Evolutionary conservation across 2,888 invertebrate species (phyloP), one percentile per base, ranked within the genome.

Genomic region (Exocentrus adspersus): DNA sequence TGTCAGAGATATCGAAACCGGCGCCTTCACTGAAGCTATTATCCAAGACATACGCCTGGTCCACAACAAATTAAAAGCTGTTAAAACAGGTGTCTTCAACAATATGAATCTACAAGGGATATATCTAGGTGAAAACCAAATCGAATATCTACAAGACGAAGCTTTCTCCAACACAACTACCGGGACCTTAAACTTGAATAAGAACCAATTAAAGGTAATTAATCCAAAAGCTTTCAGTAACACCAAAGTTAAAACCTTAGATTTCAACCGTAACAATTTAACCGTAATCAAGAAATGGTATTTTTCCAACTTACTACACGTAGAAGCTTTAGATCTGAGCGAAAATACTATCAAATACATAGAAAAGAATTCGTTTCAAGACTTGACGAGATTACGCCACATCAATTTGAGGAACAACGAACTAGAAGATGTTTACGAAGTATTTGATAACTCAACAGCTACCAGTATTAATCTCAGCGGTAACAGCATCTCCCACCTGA

Each of bases 91-190:
- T 2, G 37, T 52, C 2, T 52, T 52, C 21, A 32, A 41, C 37
- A 9, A 52, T 32, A 10, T 52, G 21, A 2, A 9, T 12, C n/a
- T 14, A 14, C 2, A 9, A 10, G 6, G 1, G 16, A 10, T 52
- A 21, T 37, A 12, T 20, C 21, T 52, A n/a, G 52, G 16, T 19
- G 52, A 37, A 41, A 52, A 52, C 37, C 9, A 32, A 17, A 51
- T 51, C 12, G 51, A 51, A 6, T 17, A 19, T 16, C 16, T 51
- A n/a, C 30, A 37, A 52, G 12, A 52, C 1, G 37, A 20, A 12
- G 32, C 52, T 9, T 52, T 52, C 37, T n/a, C 17, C 17, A 52
- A 52, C 7, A 37, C 37, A 1, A 52, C 37, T 2, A 12, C 41
- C 7, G 1, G 6, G 3, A 32, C 6, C 20, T 14, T 52, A 5